A percentile compares a stretch with the other conserved stretches of the same genome.
Evolutionary conservation across 2,113 vertebrate species (phyloP).

Genomic region (Panthera leo): DNA sequence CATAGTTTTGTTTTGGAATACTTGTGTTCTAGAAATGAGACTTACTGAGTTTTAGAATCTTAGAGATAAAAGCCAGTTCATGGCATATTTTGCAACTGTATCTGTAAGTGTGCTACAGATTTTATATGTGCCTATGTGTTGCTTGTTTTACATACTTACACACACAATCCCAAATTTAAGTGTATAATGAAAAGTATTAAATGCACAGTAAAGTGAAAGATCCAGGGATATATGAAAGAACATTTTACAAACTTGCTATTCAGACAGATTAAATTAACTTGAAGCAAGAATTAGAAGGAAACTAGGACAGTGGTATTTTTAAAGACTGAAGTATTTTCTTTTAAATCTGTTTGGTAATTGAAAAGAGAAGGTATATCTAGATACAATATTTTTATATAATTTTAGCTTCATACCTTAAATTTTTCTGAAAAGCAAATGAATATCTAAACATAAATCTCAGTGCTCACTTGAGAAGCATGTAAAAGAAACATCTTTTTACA

Average conservation of each 20-base stretch:
- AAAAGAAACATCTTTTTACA: conserved; percentile 56
- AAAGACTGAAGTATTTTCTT: conserved; percentile 21
- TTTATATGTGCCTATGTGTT: not conserved
- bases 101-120: conserved; percentile 60
- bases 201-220: not conserved
- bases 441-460: conserved; percentile 68
- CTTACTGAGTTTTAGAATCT: conserved; percentile 62
- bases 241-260: conserved; percentile 58
- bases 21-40: conserved; percentile 65
- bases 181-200: not conserved
- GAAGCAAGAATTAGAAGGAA: not conserved
- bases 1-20: conserved; percentile 76
- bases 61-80: conserved; percentile 69
- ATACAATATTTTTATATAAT: conserved; percentile 55
- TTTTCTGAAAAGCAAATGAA: conserved; percentile 54
- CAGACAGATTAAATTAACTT: not conserved
- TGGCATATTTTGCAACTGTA: conserved; percentile 56
- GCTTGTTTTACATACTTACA: not conserved
- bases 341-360: not conserved
- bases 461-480: conserved; percentile 69
- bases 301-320: not conserved
- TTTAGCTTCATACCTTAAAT: conserved; percentile 35
- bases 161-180: not conserved
- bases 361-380: not conserved
- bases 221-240: not conserved